Evolutionary conservation across 2,113 vertebrate species (phyloP).

Genomic region (Galemys pyrenaicus): DNA sequence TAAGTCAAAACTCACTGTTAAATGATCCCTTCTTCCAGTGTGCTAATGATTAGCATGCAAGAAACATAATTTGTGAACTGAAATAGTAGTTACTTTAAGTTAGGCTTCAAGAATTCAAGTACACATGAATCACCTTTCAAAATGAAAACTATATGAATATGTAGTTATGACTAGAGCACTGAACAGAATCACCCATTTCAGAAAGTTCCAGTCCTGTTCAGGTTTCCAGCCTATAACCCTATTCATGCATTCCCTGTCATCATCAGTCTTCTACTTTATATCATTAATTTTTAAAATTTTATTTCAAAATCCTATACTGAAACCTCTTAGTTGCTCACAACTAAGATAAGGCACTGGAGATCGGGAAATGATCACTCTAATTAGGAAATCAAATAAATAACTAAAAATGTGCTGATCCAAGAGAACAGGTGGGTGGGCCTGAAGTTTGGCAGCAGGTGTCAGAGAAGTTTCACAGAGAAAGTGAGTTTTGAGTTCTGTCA

Average conservation of each 20-base stretch:
- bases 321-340: neutral
- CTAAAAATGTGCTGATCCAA: neutral
- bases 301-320: neutral
- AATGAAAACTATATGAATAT: neutral
- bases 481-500: neutral
- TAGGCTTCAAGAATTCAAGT: neutral
- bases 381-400: slow-evolving; percentile 11
- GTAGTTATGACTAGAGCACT: neutral
- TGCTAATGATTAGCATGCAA: neutral
- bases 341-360: neutral
- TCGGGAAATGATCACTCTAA: neutral
- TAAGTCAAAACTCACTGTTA: neutral
- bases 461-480: neutral
- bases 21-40: neutral
- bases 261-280: neutral
- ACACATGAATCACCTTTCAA: neutral
- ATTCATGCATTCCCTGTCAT: neutral
- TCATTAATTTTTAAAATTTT: neutral
- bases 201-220: neutral
- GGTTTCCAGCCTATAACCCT: neutral
- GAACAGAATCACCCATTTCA: neutral
- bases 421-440: neutral
- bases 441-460: neutral
- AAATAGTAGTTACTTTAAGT: neutral
- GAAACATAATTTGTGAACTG: neutral